Evolutionary conservation across 2,888 invertebrate genomes (phyloP).

Genomic region (Megalurothrips usitatus): DNA sequence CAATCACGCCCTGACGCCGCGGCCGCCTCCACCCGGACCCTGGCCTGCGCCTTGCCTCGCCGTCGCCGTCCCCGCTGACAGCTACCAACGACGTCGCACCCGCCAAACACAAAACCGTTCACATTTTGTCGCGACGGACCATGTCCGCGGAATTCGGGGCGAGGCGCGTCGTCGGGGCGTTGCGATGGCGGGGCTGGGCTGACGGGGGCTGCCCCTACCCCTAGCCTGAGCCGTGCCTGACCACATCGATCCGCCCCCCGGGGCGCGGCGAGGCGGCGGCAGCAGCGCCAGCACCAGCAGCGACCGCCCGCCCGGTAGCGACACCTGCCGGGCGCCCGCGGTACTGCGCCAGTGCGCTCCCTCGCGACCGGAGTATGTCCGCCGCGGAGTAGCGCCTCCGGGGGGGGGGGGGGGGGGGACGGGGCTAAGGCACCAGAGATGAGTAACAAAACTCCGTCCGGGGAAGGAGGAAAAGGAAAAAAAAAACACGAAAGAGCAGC

Average conservation of each 20-base stretch:
- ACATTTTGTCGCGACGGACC: background rate
- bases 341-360: background rate
- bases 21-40: too few relatives aligned
- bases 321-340: background rate
- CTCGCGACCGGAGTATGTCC: background rate
- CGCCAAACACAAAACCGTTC: background rate
- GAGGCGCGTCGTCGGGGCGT: background rate
- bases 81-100: background rate
- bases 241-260: background rate
- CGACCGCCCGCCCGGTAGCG: background rate
- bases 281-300: background rate
- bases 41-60: background rate
- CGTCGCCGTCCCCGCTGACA: background rate
- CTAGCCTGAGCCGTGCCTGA: background rate
- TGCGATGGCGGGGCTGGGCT: background rate
- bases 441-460: background rate
- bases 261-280: background rate
- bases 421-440: background rate
- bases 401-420: background rate
- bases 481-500: background rate
- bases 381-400: background rate
- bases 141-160: background rate
- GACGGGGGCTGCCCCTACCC: background rate
- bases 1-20: too few relatives aligned
- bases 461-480: background rate